Base-by-base conservation (phyloP, 2,888 invertebrate genomes). In the Drosophila nr. fundita region DNA sequence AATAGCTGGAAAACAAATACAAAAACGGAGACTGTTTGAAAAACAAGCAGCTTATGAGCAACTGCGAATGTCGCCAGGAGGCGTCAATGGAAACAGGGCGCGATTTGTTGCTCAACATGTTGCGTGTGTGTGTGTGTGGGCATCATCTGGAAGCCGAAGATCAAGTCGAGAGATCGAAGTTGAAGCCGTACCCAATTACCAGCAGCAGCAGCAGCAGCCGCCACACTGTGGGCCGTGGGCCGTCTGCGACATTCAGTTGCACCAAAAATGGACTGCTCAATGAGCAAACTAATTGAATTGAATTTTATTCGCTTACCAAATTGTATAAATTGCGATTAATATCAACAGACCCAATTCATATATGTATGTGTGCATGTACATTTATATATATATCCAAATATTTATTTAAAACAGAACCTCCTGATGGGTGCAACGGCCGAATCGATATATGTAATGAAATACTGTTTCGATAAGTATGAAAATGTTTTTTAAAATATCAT, bases 241-340 rank as follows among this genome's bases (percentile, higher is more conserved):
- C 52, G 84, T 61, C 67, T 62, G 65, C 72, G 68, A 69, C 76
- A 80, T 73, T 80, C 60, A 74, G 72, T 57, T 73, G 45, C 61
- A 65, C 90, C 85, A 68, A 80, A 86, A 82, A 86, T 74, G 88
- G 85, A 13, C 66, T 50, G 76, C 66, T 89, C 84, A 84, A 89
- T 87, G 82, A 75, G 63, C 84, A 89, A 81, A 72, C 69, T 76
- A 87, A 84, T 87, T 76, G 70, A 87, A 77, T 68, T 72, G 53
- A 40, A 52, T 80, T 68, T 64, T 54, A 63, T 62, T 65, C 72
- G 76, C 86, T 80, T 73, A 78, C 86, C 80, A 42, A 76, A 80
- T 54, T 34, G 54, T 42, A 38, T 68, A 24, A 66, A 52, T 60
- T 49, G 52, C 59, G 54, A 11, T 73, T 34, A 60, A 49, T 29